phyloP scores from a whole-genome alignment of 1,140 invertebrate genomes.

The Lepidurus packardi region DNA sequence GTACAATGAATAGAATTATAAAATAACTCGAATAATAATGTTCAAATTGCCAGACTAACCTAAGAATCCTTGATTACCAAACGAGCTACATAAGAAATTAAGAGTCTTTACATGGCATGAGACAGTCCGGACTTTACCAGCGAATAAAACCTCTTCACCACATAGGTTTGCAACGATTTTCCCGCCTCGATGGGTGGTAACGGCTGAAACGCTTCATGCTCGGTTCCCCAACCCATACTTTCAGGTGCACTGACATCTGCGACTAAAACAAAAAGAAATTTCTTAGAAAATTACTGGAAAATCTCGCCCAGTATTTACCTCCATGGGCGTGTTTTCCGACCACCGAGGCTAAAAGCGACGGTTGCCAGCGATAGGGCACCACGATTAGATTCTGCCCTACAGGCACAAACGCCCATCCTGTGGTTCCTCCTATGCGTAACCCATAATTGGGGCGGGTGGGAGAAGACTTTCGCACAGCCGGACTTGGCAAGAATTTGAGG shows the following conservation, averaged over 20 bases:
- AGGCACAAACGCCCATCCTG: neutral
- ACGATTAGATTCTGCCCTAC: neutral
- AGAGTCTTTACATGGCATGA: neutral
- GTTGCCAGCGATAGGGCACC: neutral
- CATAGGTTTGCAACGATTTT: neutral
- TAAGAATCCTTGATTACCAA: neutral
- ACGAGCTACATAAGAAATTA: neutral
- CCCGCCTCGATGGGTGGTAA: neutral
- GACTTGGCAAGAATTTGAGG: neutral
- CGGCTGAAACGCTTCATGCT: neutral
- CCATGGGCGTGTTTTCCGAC: neutral
- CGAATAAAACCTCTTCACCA: neutral
- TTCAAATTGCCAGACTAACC: neutral
- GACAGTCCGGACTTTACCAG: neutral
- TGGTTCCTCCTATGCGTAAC: neutral
- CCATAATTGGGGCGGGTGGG: neutral
- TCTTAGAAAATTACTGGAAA: neutral
- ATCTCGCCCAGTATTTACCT: too few relatives aligned
- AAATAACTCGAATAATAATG: too few relatives aligned
- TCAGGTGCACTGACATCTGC: neutral
- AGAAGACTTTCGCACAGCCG: neutral
- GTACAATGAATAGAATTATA: too few relatives aligned
- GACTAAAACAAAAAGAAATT: neutral
- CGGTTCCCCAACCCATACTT: neutral
- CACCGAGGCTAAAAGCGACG: neutral